Percentiles rank a stretch among this genome's conserved stretches.
phyloP scores from a whole-genome alignment of 1,140 invertebrate genomes.

The Camponotus pennsylvanicus region DNA sequence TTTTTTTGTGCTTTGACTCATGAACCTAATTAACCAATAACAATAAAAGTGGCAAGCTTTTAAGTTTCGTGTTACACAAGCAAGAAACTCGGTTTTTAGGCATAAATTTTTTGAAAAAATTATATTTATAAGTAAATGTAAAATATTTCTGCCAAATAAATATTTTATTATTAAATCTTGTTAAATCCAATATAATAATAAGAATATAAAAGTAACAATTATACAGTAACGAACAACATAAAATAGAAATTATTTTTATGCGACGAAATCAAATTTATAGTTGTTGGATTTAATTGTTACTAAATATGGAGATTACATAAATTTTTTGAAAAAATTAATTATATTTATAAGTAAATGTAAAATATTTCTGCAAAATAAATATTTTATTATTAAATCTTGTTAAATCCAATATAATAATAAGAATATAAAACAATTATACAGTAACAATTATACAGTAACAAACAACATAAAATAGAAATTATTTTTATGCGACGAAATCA shows the following conservation, averaged over 20 bases:
- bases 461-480: neutral
- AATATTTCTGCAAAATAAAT: neutral
- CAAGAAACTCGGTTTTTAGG: conserved; percentile 16
- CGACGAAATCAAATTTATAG: neutral
- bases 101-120: neutral
- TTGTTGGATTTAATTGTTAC: neutral
- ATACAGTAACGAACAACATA: neutral
- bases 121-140: neutral
- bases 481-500: neutral
- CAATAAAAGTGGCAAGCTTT: conserved; percentile 31
- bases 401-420: neutral
- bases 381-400: neutral
- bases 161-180: neutral
- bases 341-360: neutral
- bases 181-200: neutral
- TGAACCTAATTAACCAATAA: conserved; percentile 13
- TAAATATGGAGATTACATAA: conserved; percentile 18
- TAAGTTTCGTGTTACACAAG: neutral
- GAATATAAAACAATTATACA: neutral
- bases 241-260: neutral
- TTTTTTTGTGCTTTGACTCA: conserved; percentile 9
- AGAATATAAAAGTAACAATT: neutral
- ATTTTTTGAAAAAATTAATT: neutral
- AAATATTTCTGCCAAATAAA: conserved; percentile 1
- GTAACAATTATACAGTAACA: neutral